phyloP scores from a whole-genome alignment of 92 coral and sea anemone species.

The Phenganax subtilis region DNA sequence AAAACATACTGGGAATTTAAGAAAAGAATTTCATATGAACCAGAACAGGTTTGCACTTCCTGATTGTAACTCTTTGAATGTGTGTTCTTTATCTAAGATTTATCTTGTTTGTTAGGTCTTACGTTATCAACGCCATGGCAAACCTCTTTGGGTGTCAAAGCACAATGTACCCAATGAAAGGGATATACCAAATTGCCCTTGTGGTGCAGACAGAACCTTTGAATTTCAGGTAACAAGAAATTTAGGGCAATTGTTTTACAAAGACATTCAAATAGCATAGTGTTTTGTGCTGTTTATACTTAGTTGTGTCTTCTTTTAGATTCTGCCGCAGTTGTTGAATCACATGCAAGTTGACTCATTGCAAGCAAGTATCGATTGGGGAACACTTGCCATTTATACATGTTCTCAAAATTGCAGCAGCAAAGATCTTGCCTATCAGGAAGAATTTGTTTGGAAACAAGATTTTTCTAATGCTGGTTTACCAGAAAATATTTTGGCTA shows the following conservation, averaged over 20 bases:
- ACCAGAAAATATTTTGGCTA: conserved; percentile 56
- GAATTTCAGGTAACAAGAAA: conserved; percentile 80
- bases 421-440: conserved; percentile 48
- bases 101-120: conserved; percentile 52
- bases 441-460: conserved; percentile 95
- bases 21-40: conserved; percentile 67
- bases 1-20: conserved; percentile 72
- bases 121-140: conserved; percentile 69
- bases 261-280: too few relatives aligned
- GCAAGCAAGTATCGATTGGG: conserved; percentile 93
- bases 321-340: conserved; percentile 94
- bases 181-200: conserved; percentile 64
- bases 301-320: conserved; percentile 38
- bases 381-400: conserved; percentile 79
- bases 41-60: conserved; percentile 67
- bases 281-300: background rate
- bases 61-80: background rate
- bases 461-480: conserved; percentile 89
- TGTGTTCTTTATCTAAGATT: too few relatives aligned
- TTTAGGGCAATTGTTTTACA: background rate
- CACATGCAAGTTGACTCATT: conserved; percentile 67
- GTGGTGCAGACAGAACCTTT: conserved; percentile 88
- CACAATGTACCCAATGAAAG: conserved; percentile 50
- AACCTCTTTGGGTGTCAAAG: conserved; percentile 86
- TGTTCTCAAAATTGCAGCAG: conserved; percentile 67